These are phyloP conservation scores for Mystacides longicornis DNA, from an alignment of 2,888 invertebrate genomes.

Conservation along the genomic window DNA sequence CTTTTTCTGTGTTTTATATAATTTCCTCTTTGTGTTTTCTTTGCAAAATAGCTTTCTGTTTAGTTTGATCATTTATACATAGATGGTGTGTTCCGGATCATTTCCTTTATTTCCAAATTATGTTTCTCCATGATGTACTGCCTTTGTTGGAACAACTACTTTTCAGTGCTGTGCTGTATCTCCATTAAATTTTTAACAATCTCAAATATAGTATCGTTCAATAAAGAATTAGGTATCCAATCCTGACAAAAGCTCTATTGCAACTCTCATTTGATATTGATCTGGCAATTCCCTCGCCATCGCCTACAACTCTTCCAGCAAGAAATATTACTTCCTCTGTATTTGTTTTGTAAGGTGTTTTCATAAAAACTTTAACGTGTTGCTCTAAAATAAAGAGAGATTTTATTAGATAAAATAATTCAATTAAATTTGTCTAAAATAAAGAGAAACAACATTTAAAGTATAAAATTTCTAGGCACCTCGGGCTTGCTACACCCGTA, in stretches of 20 bases:
- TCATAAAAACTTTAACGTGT: too few relatives aligned
- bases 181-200: constrained; percentile 92
- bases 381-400: too few relatives aligned
- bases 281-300: constrained; percentile 84
- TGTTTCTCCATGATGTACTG: constrained; percentile 76
- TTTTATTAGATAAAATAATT: too few relatives aligned
- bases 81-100: constrained; percentile 51
- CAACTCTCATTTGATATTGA: constrained; percentile 85
- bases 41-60: constrained; percentile 58
- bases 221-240: constrained; percentile 81
- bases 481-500: too few relatives aligned
- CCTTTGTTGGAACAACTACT: constrained; percentile 81
- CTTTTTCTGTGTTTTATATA: too few relatives aligned
- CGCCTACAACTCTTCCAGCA: constrained; percentile 78
- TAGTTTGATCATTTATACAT: constrained; percentile 56
- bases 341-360: too few relatives aligned
- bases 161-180: constrained; percentile 93
- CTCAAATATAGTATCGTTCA: constrained; percentile 92
- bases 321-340: constrained; percentile 76
- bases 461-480: too few relatives aligned
- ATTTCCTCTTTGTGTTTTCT: constrained; percentile 74
- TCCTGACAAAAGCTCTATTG: constrained; percentile 82
- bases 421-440: too few relatives aligned
- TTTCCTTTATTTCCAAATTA: constrained; percentile 68
- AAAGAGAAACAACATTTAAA: too few relatives aligned